Evolutionary conservation across 2,888 invertebrate species (phyloP).

Genomic region (Rosalia funebris): DNA sequence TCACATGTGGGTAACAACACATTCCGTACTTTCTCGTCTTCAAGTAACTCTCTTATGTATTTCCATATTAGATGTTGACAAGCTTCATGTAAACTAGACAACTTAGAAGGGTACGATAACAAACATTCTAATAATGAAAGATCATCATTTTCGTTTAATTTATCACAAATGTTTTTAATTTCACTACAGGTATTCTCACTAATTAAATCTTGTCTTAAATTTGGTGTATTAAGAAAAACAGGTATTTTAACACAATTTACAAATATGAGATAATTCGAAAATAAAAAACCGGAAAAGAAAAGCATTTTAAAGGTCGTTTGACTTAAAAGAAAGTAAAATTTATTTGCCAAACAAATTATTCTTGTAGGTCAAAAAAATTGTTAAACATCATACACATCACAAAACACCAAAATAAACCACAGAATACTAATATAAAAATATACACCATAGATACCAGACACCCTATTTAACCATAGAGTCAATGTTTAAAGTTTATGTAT

Average conservation of each 20-base stretch:
- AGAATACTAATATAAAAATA: too few species aligned
- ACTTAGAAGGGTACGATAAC: slow-evolving; percentile 70
- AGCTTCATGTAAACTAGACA: slow-evolving; percentile 62
- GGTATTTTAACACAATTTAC: not conserved
- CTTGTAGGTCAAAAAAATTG: too few species aligned
- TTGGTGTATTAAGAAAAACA: not conserved
- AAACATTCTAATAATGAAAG: slow-evolving; percentile 77
- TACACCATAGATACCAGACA: too few species aligned
- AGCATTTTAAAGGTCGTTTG: too few species aligned
- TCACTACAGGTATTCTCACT: slow-evolving; percentile 47
- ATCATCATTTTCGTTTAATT: slow-evolving; percentile 63
- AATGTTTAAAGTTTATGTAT: too few species aligned
- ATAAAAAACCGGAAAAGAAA: too few species aligned
- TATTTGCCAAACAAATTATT: too few species aligned
- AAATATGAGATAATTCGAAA: too few species aligned
- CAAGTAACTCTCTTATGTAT: slow-evolving; percentile 71
- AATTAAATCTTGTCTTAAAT: not conserved
- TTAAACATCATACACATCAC: too few species aligned
- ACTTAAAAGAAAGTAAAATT: too few species aligned
- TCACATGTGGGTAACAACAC: slow-evolving; percentile 69
- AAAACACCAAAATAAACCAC: too few species aligned
- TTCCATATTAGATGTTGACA: slow-evolving; percentile 76
- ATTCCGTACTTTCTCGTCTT: slow-evolving; percentile 71
- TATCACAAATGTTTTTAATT: slow-evolving; percentile 62
- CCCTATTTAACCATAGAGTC: too few species aligned